These are phyloP conservation scores for Balaeniceps rex DNA, from an alignment of 2,113 vertebrate genomes.

Conservation along the genomic window DNA sequence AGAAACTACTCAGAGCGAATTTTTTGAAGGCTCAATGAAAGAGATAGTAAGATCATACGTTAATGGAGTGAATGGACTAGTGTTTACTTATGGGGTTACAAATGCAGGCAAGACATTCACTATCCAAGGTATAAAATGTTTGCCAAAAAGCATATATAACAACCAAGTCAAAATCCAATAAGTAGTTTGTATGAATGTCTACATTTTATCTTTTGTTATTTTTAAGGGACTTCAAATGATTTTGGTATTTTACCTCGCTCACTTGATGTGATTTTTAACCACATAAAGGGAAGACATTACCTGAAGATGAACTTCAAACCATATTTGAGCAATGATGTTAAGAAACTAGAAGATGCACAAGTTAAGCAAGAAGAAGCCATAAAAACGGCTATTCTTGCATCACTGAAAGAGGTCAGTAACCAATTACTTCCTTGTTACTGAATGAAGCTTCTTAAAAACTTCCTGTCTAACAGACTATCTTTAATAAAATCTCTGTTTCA, in stretches of 20 bases:
- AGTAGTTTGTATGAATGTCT: neutral
- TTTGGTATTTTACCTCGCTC: conserved; percentile 84
- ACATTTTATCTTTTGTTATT: neutral
- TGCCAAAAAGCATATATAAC: neutral
- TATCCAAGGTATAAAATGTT: conserved; percentile 79
- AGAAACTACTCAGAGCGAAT: conserved; percentile 76
- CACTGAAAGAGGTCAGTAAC: conserved; percentile 78
- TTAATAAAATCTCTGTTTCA: neutral
- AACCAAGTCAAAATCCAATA: neutral
- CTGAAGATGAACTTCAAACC: conserved; percentile 84
- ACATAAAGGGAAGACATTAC: conserved; percentile 74
- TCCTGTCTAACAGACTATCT: neutral
- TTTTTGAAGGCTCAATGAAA: conserved; percentile 81
- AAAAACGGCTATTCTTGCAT: conserved; percentile 77
- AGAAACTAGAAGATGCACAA: conserved; percentile 76
- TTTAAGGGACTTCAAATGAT: conserved; percentile 79
- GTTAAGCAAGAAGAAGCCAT: conserved; percentile 77
- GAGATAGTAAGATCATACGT: conserved; percentile 75
- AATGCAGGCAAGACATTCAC: conserved; percentile 91
- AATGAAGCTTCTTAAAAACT: neutral
- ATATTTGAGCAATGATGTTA: conserved; percentile 75
- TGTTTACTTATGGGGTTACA: conserved; percentile 90
- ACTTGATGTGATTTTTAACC: conserved; percentile 78
- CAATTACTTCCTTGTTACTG: neutral
- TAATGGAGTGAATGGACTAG: conserved; percentile 79